These are phyloP conservation scores for Brenthis ino DNA, from an alignment of 2,888 invertebrate genomes.

Conservation along the genomic window DNA sequence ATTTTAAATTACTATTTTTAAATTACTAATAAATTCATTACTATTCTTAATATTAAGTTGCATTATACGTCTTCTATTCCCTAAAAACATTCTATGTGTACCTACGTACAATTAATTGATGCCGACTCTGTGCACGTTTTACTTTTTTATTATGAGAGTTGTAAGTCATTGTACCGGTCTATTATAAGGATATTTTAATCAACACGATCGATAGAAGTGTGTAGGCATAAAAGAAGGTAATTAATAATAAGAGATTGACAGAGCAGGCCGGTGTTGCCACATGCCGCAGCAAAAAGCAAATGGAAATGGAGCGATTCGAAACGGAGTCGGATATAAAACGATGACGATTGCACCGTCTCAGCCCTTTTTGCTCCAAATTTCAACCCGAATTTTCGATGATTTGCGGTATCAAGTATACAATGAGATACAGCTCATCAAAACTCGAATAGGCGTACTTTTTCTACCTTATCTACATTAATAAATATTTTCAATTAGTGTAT, in stretches of 20 bases:
- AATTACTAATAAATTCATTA: too few species aligned
- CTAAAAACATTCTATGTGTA: background rate
- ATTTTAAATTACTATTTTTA: too few species aligned
- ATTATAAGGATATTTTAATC: constrained; percentile 81
- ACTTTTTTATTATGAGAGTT: constrained; percentile 48
- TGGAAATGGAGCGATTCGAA: constrained; percentile 76
- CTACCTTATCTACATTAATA: background rate
- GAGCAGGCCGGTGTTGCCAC: constrained; percentile 64
- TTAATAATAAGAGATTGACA: constrained; percentile 75
- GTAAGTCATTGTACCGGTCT: constrained; percentile 63
- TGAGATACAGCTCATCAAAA: constrained; percentile 28
- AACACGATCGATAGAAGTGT: constrained; percentile 75
- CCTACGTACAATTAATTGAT: constrained; percentile 44
- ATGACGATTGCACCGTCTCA: constrained; percentile 62
- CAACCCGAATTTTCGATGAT: constrained; percentile 61
- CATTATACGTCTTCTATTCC: background rate
- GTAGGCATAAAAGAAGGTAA: constrained; percentile 76
- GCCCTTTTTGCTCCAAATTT: constrained; percentile 65
- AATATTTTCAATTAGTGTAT: constrained; percentile 8
- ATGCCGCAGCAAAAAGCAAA: constrained; percentile 77
- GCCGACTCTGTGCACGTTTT: constrained; percentile 51
- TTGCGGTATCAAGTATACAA: constrained; percentile 53
- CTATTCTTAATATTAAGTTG: background rate
- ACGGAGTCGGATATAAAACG: constrained; percentile 68
- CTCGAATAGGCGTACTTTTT: constrained; percentile 4